Percentiles rank a stretch among this genome's conserved stretches.
Evolutionary conservation across 2,888 invertebrate genomes (phyloP).

Genomic region (Troides helena): DNA sequence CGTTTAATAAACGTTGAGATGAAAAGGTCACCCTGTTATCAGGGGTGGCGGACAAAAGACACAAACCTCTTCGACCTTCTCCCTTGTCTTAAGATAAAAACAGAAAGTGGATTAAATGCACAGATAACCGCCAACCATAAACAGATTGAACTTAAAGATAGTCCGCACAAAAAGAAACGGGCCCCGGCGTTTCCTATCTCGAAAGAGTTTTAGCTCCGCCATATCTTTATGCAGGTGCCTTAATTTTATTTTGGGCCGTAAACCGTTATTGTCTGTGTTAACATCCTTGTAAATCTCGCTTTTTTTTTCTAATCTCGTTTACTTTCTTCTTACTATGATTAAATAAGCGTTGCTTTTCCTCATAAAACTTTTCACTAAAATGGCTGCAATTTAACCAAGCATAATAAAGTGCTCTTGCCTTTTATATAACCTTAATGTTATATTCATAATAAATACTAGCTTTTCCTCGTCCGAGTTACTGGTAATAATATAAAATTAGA

Average conservation of each 20-base stretch:
- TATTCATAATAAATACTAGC: too few species aligned
- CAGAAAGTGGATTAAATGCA: conserved; percentile 74
- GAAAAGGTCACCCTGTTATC: conserved; percentile 62
- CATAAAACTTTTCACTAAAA: too few species aligned
- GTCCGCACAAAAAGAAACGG: conserved; percentile 46
- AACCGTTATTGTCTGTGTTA: conserved; percentile 35
- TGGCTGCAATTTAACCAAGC: too few species aligned
- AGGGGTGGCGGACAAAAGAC: conserved; percentile 62
- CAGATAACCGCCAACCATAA: conserved; percentile 67
- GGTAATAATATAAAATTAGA: too few species aligned
- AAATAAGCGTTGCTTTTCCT: background rate
- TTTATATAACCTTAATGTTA: too few species aligned
- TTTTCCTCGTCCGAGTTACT: too few species aligned
- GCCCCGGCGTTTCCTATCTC: conserved; percentile 41
- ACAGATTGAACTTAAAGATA: conserved; percentile 61
- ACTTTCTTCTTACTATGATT: background rate
- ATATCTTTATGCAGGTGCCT: conserved; percentile 51
- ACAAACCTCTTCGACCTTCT: conserved; percentile 57
- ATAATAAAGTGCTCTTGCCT: too few species aligned
- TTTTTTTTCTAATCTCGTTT: background rate
- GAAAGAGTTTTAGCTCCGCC: conserved; percentile 42
- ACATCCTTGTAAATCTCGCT: conserved; percentile 2
- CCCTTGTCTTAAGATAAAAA: conserved; percentile 67
- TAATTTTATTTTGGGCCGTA: conserved; percentile 40
- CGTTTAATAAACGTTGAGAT: conserved; percentile 62